These are phyloP conservation scores for Caerostris darwini DNA, from an alignment of 1,140 invertebrate species.

Conservation along the genomic window DNA sequence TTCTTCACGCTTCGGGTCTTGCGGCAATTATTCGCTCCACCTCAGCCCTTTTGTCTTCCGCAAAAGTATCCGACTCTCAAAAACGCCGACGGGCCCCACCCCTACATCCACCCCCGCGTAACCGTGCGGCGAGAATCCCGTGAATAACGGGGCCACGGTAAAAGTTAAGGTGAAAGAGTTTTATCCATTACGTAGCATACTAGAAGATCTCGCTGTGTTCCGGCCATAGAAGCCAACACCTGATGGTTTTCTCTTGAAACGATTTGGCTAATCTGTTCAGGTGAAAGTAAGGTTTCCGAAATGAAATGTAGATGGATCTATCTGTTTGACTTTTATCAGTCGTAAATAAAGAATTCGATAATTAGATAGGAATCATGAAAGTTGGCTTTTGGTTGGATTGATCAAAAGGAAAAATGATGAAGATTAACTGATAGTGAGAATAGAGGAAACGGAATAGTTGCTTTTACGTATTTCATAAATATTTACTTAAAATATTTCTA, in stretches of 20 bases:
- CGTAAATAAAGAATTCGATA: background rate
- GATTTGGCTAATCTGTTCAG: background rate
- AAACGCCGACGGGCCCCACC: slow-evolving; percentile 30
- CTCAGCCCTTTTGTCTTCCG: slow-evolving; percentile 60
- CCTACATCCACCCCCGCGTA: background rate
- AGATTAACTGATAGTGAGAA: too few relatives aligned
- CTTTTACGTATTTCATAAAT: too few relatives aligned
- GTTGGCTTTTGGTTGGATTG: too few relatives aligned
- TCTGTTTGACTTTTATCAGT: slow-evolving; percentile 14
- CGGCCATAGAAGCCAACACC: background rate
- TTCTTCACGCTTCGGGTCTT: slow-evolving; percentile 70
- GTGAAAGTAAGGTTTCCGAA: background rate
- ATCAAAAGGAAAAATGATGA: too few relatives aligned
- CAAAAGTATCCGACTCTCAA: slow-evolving; percentile 64
- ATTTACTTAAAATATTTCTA: too few relatives aligned
- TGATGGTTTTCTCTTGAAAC: background rate
- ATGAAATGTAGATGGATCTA: background rate
- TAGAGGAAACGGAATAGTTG: too few relatives aligned
- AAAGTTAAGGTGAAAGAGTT: slow-evolving; percentile 32
- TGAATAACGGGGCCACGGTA: slow-evolving; percentile 24
- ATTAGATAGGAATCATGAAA: too few relatives aligned
- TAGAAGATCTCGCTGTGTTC: background rate
- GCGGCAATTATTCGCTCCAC: slow-evolving; percentile 73
- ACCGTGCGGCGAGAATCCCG: slow-evolving; percentile 25
- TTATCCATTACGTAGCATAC: background rate